Evolutionary conservation across 2,888 invertebrate genomes (phyloP).

Genomic region (Ophioninae sp.): DNA sequence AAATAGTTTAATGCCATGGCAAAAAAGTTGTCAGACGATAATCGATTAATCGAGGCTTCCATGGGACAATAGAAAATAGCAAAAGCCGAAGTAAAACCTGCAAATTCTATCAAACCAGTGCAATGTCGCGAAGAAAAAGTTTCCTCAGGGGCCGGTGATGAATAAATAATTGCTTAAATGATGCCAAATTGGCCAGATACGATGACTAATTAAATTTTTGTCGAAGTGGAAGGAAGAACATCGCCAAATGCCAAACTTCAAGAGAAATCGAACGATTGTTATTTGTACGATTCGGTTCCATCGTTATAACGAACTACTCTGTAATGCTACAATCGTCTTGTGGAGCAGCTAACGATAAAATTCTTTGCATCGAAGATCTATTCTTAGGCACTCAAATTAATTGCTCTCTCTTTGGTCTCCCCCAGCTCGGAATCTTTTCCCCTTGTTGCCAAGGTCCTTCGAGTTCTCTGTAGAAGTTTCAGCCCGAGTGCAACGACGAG

Average conservation of each 20-base stretch:
- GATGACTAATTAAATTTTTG: background rate
- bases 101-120: background rate
- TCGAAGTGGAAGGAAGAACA: background rate
- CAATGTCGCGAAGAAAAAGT: background rate
- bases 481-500: background rate
- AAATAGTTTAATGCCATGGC: too few species aligned
- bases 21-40: too few species aligned
- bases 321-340: background rate
- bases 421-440: background rate
- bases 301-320: background rate
- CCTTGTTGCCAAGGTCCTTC: background rate
- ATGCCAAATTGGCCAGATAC: background rate
- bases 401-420: constrained; percentile 23
- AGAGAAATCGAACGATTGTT: background rate
- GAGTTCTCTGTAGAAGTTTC: constrained; percentile 1
- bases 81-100: background rate
- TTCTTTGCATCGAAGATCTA: constrained; percentile 6
- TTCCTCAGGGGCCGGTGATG: background rate
- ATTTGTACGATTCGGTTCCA: background rate
- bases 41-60: background rate
- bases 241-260: background rate
- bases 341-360: background rate
- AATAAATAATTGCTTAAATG: background rate
- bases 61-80: background rate
- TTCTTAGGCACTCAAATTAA: constrained; percentile 23